Conservation (phyloP, 2,888 invertebrate species). For the Nephrotoma guestfalica region DNA sequence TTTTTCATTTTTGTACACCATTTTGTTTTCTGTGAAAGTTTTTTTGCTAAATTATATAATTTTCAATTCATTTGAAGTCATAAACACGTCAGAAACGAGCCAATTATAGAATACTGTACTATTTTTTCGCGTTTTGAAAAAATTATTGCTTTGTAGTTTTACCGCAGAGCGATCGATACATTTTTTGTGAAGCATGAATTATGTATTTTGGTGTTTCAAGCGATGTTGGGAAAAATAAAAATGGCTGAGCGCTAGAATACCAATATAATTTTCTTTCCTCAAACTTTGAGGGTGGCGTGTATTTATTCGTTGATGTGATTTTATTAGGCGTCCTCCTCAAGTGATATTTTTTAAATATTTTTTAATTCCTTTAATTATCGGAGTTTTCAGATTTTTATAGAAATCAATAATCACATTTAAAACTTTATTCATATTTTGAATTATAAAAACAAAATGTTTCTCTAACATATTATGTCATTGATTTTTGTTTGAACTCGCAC, state of each 20-base stretch:
- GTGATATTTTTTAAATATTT: no score
- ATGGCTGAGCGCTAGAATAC: neutral
- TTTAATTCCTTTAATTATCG: no score
- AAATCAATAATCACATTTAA: no score
- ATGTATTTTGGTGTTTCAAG: neutral
- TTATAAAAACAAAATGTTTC: no score
- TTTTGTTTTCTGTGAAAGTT: neutral
- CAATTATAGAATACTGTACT: neutral
- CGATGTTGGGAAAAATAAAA: neutral
- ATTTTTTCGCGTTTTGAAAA: neutral
- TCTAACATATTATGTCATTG: neutral
- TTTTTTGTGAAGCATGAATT: neutral
- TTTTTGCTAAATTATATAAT: neutral
- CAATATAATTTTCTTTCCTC: no score
- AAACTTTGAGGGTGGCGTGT: no score
- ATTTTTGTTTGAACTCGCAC: neutral
- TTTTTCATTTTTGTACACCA: neutral
- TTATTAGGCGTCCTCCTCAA: no score
- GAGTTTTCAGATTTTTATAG: no score
- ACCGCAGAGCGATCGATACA: slow-evolving; percentile 12
- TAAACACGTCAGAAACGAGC: neutral
- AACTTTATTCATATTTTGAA: no score
- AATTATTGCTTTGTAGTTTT: slow-evolving; percentile 2
- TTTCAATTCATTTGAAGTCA: neutral
- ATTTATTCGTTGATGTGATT: no score